These are phyloP conservation scores for Heterocephalus glaber DNA, from an alignment of 2,113 vertebrate genomes.

Conservation along the genomic window DNA sequence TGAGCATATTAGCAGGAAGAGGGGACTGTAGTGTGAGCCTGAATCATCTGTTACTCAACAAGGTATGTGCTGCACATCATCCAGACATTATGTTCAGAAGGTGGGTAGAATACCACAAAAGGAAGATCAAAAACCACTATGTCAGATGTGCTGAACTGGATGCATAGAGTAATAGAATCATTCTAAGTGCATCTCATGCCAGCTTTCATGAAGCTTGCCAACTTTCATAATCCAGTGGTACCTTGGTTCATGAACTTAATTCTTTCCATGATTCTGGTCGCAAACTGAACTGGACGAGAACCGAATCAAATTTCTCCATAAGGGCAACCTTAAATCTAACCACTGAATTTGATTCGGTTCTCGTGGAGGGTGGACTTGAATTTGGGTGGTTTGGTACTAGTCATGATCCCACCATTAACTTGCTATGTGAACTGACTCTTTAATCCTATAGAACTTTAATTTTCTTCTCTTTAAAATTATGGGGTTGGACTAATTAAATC, in stretches of 20 bases:
- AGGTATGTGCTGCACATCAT: background rate
- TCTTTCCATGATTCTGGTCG: background rate
- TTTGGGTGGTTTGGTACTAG: background rate
- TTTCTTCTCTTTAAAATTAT: slow-evolving; percentile 8
- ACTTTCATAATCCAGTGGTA: background rate
- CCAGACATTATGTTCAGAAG: slow-evolving; percentile 13
- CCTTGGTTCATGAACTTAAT: background rate
- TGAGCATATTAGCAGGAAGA: background rate
- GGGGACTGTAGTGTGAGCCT: background rate
- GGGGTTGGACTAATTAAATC: background rate
- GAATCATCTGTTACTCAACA: background rate
- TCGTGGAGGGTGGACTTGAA: background rate
- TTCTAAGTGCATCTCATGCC: background rate
- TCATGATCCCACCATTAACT: background rate
- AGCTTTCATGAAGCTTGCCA: background rate
- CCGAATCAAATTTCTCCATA: background rate
- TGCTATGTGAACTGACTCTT: background rate
- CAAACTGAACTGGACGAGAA: background rate
- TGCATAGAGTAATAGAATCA: background rate
- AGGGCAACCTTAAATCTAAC: background rate
- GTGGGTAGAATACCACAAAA: background rate
- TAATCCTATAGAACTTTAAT: background rate
- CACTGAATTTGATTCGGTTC: background rate
- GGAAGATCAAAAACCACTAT: background rate
- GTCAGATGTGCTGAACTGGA: background rate